These are phyloP conservation scores for Aphyosemion australe DNA, from an alignment of 2,113 vertebrate species.

Conservation along the genomic window DNA sequence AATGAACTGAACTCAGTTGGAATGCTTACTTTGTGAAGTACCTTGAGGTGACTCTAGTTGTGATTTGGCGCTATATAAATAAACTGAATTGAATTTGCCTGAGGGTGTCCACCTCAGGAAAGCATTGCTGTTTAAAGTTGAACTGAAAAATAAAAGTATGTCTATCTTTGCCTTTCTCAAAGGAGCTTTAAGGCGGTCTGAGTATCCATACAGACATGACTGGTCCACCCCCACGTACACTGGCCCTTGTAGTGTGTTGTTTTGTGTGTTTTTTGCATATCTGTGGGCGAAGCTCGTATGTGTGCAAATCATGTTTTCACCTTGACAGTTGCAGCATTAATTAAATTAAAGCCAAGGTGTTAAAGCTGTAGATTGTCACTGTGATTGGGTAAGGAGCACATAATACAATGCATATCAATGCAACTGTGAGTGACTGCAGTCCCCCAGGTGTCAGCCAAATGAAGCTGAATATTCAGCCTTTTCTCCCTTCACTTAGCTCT, in stretches of 20 bases:
- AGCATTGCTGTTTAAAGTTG: too few species aligned
- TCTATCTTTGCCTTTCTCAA: too few species aligned
- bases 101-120: too few species aligned
- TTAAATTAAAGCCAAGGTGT: conserved; percentile 83
- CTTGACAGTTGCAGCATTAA: conserved; percentile 79
- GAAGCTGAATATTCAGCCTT: conserved; percentile 80
- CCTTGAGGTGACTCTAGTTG: too few species aligned
- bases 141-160: too few species aligned
- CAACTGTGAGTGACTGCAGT: conserved; percentile 72
- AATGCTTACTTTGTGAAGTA: too few species aligned
- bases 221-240: conserved; percentile 37
- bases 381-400: conserved; percentile 52
- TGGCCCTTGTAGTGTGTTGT: conserved; percentile 57
- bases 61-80: too few species aligned
- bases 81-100: too few species aligned
- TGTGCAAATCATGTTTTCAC: conserved; percentile 79
- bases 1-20: too few species aligned
- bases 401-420: conserved; percentile 83
- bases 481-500: conserved; percentile 79
- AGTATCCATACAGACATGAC: conserved; percentile 51
- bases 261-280: background rate
- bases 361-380: conserved; percentile 78
- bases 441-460: conserved; percentile 80
- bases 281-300: conserved; percentile 29
- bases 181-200: too few species aligned